Evolutionary conservation across 2,113 vertebrate genomes (phyloP).

Genomic region (Leucoraja erinaceus): DNA sequence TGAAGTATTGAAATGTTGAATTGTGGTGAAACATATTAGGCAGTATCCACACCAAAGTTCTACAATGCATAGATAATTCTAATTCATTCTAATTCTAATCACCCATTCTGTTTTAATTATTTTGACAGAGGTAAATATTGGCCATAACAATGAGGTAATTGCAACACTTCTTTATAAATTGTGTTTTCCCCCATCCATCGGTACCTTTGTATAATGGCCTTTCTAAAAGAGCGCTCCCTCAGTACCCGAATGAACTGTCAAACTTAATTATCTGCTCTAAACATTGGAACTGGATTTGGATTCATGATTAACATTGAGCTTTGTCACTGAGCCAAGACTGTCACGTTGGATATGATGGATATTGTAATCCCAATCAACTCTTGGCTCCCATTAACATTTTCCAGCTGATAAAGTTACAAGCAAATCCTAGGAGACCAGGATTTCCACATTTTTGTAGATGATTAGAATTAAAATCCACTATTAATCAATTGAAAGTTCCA

Average conservation of each 20-base stretch:
- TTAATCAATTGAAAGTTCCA: background rate
- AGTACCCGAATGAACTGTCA: background rate
- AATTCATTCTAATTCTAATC: too few species aligned
- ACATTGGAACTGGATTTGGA: background rate
- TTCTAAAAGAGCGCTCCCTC: background rate
- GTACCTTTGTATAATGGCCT: background rate
- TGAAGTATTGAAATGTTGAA: background rate
- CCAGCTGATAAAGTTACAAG: background rate
- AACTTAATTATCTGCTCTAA: background rate
- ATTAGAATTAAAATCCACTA: background rate
- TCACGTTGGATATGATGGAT: background rate
- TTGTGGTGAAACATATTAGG: background rate
- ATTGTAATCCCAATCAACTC: background rate
- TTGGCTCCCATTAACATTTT: background rate
- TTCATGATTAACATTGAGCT: background rate
- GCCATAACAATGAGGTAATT: background rate
- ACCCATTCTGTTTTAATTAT: background rate
- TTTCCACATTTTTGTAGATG: background rate
- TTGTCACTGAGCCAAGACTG: background rate
- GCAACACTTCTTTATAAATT: background rate
- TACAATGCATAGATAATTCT: background rate
- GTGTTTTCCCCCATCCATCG: background rate
- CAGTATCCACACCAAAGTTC: background rate
- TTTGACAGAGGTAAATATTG: background rate
- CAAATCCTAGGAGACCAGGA: background rate